Evolutionary conservation across 2,113 vertebrate species (phyloP).

Genomic region (Siniperca chuatsi): DNA sequence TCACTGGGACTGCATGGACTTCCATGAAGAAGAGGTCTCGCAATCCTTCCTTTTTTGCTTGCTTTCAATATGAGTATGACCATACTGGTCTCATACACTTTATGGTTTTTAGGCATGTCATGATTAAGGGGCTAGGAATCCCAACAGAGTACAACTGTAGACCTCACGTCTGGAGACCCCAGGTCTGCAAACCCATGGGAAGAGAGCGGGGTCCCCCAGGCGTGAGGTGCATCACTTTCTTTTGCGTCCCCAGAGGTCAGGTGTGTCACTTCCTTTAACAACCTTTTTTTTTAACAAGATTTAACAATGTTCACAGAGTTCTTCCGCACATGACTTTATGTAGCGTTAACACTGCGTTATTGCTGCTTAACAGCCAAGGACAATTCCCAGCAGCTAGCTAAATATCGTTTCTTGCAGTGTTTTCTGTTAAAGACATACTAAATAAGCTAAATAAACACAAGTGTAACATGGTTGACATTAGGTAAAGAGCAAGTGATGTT

Average conservation of each 20-base stretch:
- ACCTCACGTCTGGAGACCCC: too few relatives aligned
- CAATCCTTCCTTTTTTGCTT: neutral
- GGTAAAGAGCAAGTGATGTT: neutral
- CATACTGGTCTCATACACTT: neutral
- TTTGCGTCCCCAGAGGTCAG: neutral
- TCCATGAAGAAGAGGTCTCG: slow-evolving; percentile 86
- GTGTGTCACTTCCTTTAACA: neutral
- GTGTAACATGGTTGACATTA: neutral
- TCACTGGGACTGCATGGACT: slow-evolving; percentile 88
- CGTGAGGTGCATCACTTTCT: neutral
- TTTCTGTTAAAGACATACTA: neutral
- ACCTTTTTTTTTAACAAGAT: neutral
- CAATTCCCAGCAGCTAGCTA: neutral
- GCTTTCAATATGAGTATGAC: neutral
- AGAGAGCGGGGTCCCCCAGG: too few relatives aligned
- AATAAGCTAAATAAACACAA: neutral
- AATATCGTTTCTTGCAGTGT: neutral
- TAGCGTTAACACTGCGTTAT: neutral
- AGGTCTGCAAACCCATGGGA: too few relatives aligned
- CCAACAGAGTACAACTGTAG: neutral
- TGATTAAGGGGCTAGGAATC: neutral
- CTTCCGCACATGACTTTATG: neutral
- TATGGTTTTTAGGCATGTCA: neutral
- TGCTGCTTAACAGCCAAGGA: neutral
- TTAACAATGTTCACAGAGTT: neutral